A percentile compares a stretch with the other conserved stretches of the same genome.
Conservation (phyloP, 2,888 invertebrate species). For the Folsomia candida region DNA sequence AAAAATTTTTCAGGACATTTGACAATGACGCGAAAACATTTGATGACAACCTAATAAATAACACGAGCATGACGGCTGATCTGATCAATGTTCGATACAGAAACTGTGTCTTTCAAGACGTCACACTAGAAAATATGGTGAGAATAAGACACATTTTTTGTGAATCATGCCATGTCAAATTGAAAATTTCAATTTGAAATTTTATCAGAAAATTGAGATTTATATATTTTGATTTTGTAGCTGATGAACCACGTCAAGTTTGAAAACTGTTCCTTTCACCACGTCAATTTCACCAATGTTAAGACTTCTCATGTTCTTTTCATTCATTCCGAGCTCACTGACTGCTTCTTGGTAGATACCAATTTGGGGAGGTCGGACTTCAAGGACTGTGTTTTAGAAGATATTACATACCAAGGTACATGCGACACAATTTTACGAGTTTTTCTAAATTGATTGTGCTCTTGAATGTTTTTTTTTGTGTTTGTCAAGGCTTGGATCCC, state of each 20-base stretch:
- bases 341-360: slow-evolving; percentile 48
- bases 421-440: background rate
- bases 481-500: slow-evolving; percentile 42
- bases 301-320: slow-evolving; percentile 58
- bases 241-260: slow-evolving; percentile 68
- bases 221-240: slow-evolving; percentile 20
- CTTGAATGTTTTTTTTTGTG: too few species aligned
- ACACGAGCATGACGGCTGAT: slow-evolving; percentile 40
- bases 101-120: slow-evolving; percentile 42
- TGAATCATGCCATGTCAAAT: too few species aligned
- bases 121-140: slow-evolving; percentile 16
- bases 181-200: background rate
- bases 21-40: slow-evolving; percentile 45
- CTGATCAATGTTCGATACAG: slow-evolving; percentile 46
- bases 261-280: slow-evolving; percentile 67
- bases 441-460: background rate
- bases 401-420: slow-evolving; percentile 47
- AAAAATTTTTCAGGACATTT: too few species aligned
- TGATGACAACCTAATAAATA: slow-evolving; percentile 32
- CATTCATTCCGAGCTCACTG: slow-evolving; percentile 46
- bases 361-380: slow-evolving; percentile 47
- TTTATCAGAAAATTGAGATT: background rate
- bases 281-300: slow-evolving; percentile 68
- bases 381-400: slow-evolving; percentile 44
- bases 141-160: too few species aligned